Conservation (phyloP, 2,888 invertebrate genomes). For the Amphipoea oculea region DNA sequence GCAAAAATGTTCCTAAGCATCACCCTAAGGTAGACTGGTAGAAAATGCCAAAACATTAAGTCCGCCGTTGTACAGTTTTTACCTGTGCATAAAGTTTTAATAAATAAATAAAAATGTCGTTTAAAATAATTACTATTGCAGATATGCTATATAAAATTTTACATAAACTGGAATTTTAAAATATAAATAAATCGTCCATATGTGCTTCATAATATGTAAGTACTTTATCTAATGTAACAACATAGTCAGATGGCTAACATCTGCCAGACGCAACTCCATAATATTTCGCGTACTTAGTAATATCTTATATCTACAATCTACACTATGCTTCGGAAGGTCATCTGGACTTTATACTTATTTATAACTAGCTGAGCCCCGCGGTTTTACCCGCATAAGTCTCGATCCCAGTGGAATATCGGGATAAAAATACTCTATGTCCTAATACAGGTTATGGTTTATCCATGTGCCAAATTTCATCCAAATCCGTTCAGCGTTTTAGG, state of each 20-base stretch:
- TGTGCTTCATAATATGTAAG: constrained; percentile 14
- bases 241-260: constrained; percentile 41
- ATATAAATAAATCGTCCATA: neutral
- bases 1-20: neutral
- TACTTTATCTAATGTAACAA: constrained; percentile 21
- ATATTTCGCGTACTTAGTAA: neutral
- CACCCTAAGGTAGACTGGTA: no score
- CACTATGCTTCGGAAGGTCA: neutral
- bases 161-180: neutral
- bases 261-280: constrained; percentile 16
- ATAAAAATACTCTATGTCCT: neutral
- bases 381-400: no score
- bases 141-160: neutral
- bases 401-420: neutral
- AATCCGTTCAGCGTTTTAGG: neutral
- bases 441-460: no score
- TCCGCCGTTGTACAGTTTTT: no score
- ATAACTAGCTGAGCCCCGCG: neutral
- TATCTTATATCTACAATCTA: neutral
- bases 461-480: neutral
- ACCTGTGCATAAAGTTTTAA: no score
- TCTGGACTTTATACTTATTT: neutral
- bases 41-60: no score
- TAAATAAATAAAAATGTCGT: neutral
- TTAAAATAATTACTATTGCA: neutral